These are phyloP conservation scores for Halotydeus destructor DNA, from an alignment of 1,140 invertebrate genomes.

Conservation along the genomic window DNA sequence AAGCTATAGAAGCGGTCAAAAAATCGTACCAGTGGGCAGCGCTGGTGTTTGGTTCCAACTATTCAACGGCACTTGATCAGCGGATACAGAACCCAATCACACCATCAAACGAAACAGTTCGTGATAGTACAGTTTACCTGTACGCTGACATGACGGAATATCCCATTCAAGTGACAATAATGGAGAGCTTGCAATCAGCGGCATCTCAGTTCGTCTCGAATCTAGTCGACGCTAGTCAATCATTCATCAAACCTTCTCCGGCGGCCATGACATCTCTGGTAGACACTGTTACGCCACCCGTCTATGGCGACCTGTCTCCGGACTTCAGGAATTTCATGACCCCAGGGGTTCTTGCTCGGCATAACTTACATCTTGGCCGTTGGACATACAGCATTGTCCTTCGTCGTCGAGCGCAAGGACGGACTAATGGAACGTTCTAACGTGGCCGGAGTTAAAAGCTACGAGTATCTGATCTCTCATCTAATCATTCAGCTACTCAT, in stretches of 20 bases:
- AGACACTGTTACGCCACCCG: conserved; percentile 2
- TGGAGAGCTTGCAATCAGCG: background rate
- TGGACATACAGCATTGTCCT: conserved; percentile 66
- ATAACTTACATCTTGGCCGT: conserved; percentile 89
- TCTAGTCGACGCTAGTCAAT: background rate
- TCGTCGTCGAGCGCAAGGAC: conserved; percentile 77
- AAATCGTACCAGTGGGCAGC: conserved; percentile 9
- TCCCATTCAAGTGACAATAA: background rate
- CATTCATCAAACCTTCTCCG: background rate
- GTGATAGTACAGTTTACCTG: background rate
- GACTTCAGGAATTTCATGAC: conserved; percentile 79
- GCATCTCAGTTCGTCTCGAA: background rate
- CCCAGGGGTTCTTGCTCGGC: conserved; percentile 71
- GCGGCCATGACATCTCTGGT: background rate
- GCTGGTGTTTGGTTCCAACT: conserved; percentile 9
- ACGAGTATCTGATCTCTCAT: conserved; percentile 11
- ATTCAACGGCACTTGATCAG: conserved; percentile 8
- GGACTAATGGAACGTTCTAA: conserved; percentile 69
- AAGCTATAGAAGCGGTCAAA: conserved; percentile 6
- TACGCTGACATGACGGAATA: conserved; percentile 3
- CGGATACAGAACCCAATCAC: background rate
- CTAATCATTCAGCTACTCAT: conserved; percentile 16
- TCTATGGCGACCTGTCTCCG: conserved; percentile 5
- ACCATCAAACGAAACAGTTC: background rate
- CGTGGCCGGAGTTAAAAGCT: conserved; percentile 50